Evolutionary conservation across 2,113 vertebrate genomes (phyloP).

Genomic region (Crotalus tigris): DNA sequence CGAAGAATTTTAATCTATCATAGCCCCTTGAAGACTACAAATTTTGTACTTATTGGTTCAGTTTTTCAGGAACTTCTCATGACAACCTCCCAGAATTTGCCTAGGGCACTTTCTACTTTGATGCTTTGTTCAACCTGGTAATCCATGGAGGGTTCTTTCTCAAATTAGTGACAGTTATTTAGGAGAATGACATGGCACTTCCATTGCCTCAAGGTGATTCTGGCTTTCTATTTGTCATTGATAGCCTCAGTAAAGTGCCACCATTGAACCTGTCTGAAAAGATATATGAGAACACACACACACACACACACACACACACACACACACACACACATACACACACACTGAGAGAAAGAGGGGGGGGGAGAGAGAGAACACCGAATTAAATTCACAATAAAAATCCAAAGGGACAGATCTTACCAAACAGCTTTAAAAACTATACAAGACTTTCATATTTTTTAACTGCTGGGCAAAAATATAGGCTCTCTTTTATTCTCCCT

Average conservation of each 20-base stretch:
- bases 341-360: no score
- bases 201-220: constrained; percentile 10
- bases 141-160: neutral
- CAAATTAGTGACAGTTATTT: constrained; percentile 20
- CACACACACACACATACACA: no score
- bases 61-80: constrained; percentile 17
- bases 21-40: neutral
- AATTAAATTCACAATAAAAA: constrained; percentile 10
- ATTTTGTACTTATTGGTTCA: neutral
- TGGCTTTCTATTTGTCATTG: neutral
- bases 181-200: neutral
- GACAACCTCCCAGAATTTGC: constrained; percentile 25
- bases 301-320: no score
- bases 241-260: constrained; percentile 7
- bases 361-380: neutral
- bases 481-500: neutral
- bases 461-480: neutral
- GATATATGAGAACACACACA: neutral
- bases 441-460: neutral
- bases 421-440: neutral
- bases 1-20: neutral
- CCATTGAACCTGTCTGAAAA: neutral
- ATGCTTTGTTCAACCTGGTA: neutral
- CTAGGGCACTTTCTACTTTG: neutral
- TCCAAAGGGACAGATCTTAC: neutral